phyloP scores from a whole-genome alignment of 2,113 vertebrate species.

The Ameiurus melas region DNA sequence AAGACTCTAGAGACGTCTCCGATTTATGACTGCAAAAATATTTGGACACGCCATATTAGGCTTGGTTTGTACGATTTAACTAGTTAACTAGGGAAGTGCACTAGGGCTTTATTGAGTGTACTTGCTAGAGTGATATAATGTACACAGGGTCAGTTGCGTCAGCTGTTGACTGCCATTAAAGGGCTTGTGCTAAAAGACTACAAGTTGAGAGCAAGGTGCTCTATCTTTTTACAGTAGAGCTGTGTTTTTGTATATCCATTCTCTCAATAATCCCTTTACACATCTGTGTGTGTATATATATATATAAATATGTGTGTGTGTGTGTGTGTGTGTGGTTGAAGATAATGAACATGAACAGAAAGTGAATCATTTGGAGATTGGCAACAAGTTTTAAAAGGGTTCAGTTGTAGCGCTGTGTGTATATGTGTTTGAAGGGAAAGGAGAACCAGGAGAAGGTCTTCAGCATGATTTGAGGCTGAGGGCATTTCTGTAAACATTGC shows the following conservation, averaged over 20 bases:
- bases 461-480: neutral
- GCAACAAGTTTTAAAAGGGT: neutral
- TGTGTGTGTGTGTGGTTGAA: neutral
- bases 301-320: neutral
- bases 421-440: neutral
- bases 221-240: slow-evolving; percentile 25
- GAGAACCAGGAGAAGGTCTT: slow-evolving; percentile 2
- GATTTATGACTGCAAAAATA: neutral
- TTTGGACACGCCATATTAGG: neutral
- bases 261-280: slow-evolving; percentile 43
- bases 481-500: slow-evolving; percentile 17
- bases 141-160: slow-evolving; percentile 17
- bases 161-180: slow-evolving; percentile 39
- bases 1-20: neutral
- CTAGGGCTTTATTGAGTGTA: neutral
- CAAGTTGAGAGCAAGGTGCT: neutral
- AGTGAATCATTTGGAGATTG: neutral
- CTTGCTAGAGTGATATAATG: neutral
- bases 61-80: too few species aligned
- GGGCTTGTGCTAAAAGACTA: slow-evolving; percentile 32
- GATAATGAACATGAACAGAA: neutral
- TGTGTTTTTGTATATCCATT: slow-evolving; percentile 25
- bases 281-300: neutral
- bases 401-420: neutral
- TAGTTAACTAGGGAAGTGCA: neutral